Base-by-base conservation (phyloP, 2,797 vertebrate species). In the Cyclura pinguis region DNA sequence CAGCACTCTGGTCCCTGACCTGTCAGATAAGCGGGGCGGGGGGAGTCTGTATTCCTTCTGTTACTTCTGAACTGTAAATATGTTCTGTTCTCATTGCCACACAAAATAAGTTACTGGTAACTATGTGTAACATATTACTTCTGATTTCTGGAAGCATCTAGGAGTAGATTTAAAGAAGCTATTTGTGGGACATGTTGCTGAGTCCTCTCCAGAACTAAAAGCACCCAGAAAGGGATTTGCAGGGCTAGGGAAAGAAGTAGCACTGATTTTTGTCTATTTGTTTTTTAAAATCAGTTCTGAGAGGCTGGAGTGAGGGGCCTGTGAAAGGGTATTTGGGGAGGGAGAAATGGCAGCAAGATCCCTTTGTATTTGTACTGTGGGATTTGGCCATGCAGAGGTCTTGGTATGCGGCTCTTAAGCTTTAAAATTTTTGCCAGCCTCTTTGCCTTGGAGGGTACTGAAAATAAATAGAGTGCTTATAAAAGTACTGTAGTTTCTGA, bases 401-500 rank as follows among this genome's bases (percentile, higher is more conserved):
- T 78, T 42, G 20, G 24, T 22, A 64, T 80, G 74, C 29, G 22
- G 20, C 29, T 85, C 35, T 72, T 85, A 90, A 80, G 32, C 32
- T 42, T 78, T 78, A 52, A 2, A 52, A 32, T 78, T 24, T 80
- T 89, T 27, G 62, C 6, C 47, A 27, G 29, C 20, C 29, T 73
- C 16, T 77, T 22, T 38, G 22, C 74, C 72, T 76, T 80, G n/a
- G 69, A 87, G 29, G 91, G 2, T 55, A 86, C 76, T 16, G 6
- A 10, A 84, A 57, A 89, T 2, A 47, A 89, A 16, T 52, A 38
- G 32, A 73, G 67, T 18, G 76, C 32, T 18, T 90, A 81, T 73
- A 32, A 80, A 85, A 74, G 77, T 74, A 50, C 20, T 64, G n/a
- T 52, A 85, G 67, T 85, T 86, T 88, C 14, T 59, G 52, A 47